Evolutionary conservation across 1,140 invertebrate species (phyloP).

Genomic region (Drosophila ogumai): DNA sequence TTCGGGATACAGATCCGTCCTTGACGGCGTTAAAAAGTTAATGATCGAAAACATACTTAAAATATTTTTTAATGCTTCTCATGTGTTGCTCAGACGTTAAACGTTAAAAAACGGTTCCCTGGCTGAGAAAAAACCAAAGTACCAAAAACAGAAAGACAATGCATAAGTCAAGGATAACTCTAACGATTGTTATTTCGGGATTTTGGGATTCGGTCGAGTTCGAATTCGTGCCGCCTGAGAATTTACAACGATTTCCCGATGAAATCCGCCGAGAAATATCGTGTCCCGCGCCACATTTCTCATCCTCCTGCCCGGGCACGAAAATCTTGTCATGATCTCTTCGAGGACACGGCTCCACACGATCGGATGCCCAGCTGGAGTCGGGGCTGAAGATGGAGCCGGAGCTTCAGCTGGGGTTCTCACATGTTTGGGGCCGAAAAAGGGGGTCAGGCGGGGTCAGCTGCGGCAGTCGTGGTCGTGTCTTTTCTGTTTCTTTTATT

Average conservation of each 20-base stretch:
- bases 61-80: conserved; percentile 59
- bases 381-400: conserved; percentile 14
- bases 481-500: conserved; percentile 8
- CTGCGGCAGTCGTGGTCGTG: conserved; percentile 32
- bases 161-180: conserved; percentile 71
- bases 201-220: conserved; percentile 28
- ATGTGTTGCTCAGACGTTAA: conserved; percentile 46
- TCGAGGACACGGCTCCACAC: conserved; percentile 67
- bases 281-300: conserved; percentile 78
- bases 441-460: conserved; percentile 50
- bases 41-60: conserved; percentile 44
- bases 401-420: conserved; percentile 21
- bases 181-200: conserved; percentile 41
- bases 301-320: conserved; percentile 73
- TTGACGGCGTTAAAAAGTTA: conserved; percentile 72
- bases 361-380: conserved; percentile 52
- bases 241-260: conserved; percentile 78
- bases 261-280: conserved; percentile 74
- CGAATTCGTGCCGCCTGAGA: conserved; percentile 74
- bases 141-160: conserved; percentile 32
- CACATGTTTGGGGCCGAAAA: conserved; percentile 41
- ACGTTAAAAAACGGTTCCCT: conserved; percentile 31
- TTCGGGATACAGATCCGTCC: conserved; percentile 32
- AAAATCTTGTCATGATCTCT: conserved; percentile 83
- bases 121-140: conserved; percentile 29